Base-by-base conservation (phyloP, 2,888 invertebrate genomes). In the Noctua fimbriata region DNA sequence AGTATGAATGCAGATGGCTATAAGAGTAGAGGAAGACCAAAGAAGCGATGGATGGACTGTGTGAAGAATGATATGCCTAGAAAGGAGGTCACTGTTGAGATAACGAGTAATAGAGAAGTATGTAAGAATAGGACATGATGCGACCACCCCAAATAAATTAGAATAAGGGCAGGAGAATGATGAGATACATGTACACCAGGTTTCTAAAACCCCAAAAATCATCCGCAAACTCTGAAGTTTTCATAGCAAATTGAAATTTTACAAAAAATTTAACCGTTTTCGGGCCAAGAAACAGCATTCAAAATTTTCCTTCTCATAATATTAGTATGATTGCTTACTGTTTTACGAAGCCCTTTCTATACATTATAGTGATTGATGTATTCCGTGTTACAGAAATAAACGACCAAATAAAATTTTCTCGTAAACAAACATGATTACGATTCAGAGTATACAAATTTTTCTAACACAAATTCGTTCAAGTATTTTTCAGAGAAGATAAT, bases 401-500 rank as follows among this genome's bases (percentile, higher is more conserved):
- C 58, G 28, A 69, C 70, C 18, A 60, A 77, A 73, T 66, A 69
- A 73, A 69, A 52, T 36, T 60, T 67, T 66, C 52, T 69, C 14
- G 79, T 74, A 88, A 89, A 86, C 80, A 83, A 87, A 75, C 77
- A 47, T 69, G 73, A 88, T 81, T 67, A 76, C 36, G 47, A 69
- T 78, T 70, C 67, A 74, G 65, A 69, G 79, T 72, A 86, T 88
- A 89, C 75, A 80, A 80, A 41, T 55, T 78, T 69, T 75, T 76
- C 47, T 60, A 78, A 69, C 44, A 69, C 55, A 87, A 84, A 81
- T 63, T 73, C 36, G 18, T 69, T 65, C 47, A 71, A 74, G 65
- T 75, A 66, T 72, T 69, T 67, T 66, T 81, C 69, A 58, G 65
- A 21, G 24, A 81, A 65, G 12, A 65, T 73, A 66, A 73, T 77